phyloP scores from a whole-genome alignment of 1,140 invertebrate genomes.

The Venustaconcha ellipsiformis region DNA sequence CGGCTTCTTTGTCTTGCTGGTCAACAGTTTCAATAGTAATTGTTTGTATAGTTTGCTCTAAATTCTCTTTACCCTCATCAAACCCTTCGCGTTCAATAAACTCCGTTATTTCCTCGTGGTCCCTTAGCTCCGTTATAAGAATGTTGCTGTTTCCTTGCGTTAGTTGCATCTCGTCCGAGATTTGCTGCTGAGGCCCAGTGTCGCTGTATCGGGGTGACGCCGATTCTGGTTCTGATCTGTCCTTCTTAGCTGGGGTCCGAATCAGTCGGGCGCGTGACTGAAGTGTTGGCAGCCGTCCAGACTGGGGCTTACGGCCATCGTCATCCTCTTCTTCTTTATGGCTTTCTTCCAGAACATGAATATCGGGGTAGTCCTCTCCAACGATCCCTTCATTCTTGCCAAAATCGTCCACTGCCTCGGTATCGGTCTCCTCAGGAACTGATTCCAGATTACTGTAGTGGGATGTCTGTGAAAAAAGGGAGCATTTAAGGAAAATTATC shows the following conservation, averaged over 20 bases:
- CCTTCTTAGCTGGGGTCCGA: conserved; percentile 28
- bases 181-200: not conserved
- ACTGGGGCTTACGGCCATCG: not conserved
- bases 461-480: too few relatives aligned
- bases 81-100: conserved; percentile 2
- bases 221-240: not conserved
- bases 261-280: conserved; percentile 16
- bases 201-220: not conserved
- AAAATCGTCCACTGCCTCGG: too few relatives aligned
- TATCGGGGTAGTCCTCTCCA: too few relatives aligned
- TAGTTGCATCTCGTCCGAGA: conserved; percentile 2
- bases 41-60: conserved; percentile 29
- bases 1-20: not conserved
- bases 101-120: not conserved
- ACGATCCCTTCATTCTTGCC: too few relatives aligned
- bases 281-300: conserved; percentile 7
- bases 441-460: too few relatives aligned
- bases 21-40: conserved; percentile 30
- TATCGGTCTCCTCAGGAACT: too few relatives aligned
- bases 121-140: conserved; percentile 29
- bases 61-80: conserved; percentile 16
- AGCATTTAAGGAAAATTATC: too few relatives aligned
- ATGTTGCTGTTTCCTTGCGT: not conserved
- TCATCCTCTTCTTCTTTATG: too few relatives aligned
- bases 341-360: too few relatives aligned